phyloP scores from a whole-genome alignment of 1,140 invertebrate species.

The Drosophila obscura region DNA sequence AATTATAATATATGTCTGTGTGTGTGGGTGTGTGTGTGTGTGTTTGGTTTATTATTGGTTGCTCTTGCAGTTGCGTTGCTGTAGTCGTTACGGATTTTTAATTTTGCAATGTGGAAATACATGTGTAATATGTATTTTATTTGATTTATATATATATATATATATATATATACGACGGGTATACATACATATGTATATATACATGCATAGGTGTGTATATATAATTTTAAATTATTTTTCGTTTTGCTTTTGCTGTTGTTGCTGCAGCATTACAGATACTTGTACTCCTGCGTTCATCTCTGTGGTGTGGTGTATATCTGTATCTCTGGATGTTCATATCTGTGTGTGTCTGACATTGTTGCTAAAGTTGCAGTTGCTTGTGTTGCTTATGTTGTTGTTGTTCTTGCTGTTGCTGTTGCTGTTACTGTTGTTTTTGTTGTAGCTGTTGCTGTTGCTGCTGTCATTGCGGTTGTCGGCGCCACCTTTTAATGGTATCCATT shows the following conservation, averaged over 20 bases:
- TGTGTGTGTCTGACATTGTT: conserved; percentile 41
- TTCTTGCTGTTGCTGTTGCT: conserved; percentile 77
- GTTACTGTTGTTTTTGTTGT: conserved; percentile 37
- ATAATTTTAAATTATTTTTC: conserved; percentile 54
- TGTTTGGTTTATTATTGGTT: conserved; percentile 68
- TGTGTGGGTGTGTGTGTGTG: conserved; percentile 23
- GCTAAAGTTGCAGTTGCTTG: conserved; percentile 46
- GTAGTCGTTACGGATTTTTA: conserved; percentile 65
- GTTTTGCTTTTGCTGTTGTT: conserved; percentile 51
- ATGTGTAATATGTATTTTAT: conserved; percentile 48
- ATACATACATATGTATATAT: conserved; percentile 15
- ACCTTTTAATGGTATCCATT: conserved; percentile 95
- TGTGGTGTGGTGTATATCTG: conserved; percentile 4
- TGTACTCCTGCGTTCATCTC: conserved; percentile 12
- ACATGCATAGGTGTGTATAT: conserved; percentile 38
- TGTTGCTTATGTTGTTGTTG: conserved; percentile 56
- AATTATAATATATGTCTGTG: conserved; percentile 52
- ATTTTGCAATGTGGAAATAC: conserved; percentile 46
- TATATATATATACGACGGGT: conserved; percentile 16
- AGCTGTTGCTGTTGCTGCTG: conserved; percentile 63
- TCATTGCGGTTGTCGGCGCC: conserved; percentile 78
- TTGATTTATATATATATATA: conserved; percentile 47
- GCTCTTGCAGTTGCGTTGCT: conserved; percentile 49
- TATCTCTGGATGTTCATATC: conserved; percentile 3
- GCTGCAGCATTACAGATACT: conserved; percentile 60